These are phyloP conservation scores for Temnothorax ravouxi DNA, from an alignment of 2,888 invertebrate species.

Conservation along the genomic window DNA sequence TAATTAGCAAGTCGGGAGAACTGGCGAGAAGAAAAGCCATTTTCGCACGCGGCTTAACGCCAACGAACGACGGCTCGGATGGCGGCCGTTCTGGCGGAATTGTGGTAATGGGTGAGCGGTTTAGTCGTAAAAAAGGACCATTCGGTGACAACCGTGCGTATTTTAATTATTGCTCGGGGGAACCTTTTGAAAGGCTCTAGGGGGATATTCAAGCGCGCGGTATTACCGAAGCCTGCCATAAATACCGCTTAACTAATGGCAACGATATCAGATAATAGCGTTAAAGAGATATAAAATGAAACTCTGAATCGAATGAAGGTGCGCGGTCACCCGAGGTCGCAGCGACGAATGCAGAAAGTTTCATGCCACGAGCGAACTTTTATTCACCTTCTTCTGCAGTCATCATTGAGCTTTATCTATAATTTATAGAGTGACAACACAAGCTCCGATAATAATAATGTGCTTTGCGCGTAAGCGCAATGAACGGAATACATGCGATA, in stretches of 20 bases:
- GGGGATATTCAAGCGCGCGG: not conserved
- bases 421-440: conserved; percentile 7
- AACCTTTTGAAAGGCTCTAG: conserved; percentile 2
- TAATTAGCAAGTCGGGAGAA: conserved; percentile 68
- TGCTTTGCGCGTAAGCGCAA: not conserved
- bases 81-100: conserved; percentile 24
- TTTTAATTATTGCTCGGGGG: conserved; percentile 45
- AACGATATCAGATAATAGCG: not conserved
- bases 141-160: conserved; percentile 18
- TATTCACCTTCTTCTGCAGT: not conserved
- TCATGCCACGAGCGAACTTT: not conserved
- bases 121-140: conserved; percentile 38
- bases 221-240: not conserved
- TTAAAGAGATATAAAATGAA: conserved; percentile 8
- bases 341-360: not conserved
- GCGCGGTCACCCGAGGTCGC: not conserved
- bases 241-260: not conserved
- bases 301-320: not conserved
- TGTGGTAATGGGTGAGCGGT: conserved; percentile 37
- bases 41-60: conserved; percentile 57
- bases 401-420: not conserved
- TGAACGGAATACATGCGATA: not conserved
- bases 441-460: not conserved
- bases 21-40: conserved; percentile 62
- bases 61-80: conserved; percentile 18